Percentiles rank a stretch among this genome's conserved stretches.
phyloP scores from a whole-genome alignment of 2,888 invertebrate species.

The Platerodrilus igneus region DNA sequence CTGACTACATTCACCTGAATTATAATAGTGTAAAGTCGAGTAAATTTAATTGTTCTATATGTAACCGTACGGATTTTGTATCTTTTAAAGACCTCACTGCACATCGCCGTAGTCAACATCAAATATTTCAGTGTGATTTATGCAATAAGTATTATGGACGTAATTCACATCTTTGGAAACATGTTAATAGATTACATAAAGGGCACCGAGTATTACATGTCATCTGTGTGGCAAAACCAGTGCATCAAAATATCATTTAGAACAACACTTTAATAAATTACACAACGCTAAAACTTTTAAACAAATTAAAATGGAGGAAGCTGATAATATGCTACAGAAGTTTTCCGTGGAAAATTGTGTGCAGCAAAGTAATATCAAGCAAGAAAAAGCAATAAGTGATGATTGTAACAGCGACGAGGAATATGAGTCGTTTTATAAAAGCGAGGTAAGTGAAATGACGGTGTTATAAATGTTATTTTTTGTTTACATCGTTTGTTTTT shows the following conservation, averaged over 20 bases:
- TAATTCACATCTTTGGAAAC: constrained; percentile 59
- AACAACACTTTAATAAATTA: constrained; percentile 55
- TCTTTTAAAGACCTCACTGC: constrained; percentile 51
- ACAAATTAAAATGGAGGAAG: no score
- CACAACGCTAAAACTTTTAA: constrained; percentile 40
- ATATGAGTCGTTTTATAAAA: no score
- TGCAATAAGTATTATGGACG: constrained; percentile 58
- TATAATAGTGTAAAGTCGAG: constrained; percentile 25
- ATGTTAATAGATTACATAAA: constrained; percentile 56
- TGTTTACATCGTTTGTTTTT: no score
- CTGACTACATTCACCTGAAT: constrained; percentile 49
- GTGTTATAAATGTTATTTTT: no score
- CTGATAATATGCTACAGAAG: no score
- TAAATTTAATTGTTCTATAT: constrained; percentile 35
- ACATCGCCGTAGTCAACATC: constrained; percentile 52
- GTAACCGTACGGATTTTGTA: constrained; percentile 43
- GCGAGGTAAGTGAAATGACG: no score
- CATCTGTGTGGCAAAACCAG: constrained; percentile 56
- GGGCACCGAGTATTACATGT: constrained; percentile 58
- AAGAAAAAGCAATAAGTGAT: constrained; percentile 21
- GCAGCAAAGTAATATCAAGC: constrained; percentile 19
- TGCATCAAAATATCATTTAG: constrained; percentile 55
- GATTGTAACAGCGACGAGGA: no score
- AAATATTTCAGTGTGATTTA: constrained; percentile 56
- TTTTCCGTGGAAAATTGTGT: no score